Evolutionary conservation across 2,797 vertebrate genomes (phyloP), one percentile per base, ranked within the genome.

Genomic region (Thamnophis elegans): DNA sequence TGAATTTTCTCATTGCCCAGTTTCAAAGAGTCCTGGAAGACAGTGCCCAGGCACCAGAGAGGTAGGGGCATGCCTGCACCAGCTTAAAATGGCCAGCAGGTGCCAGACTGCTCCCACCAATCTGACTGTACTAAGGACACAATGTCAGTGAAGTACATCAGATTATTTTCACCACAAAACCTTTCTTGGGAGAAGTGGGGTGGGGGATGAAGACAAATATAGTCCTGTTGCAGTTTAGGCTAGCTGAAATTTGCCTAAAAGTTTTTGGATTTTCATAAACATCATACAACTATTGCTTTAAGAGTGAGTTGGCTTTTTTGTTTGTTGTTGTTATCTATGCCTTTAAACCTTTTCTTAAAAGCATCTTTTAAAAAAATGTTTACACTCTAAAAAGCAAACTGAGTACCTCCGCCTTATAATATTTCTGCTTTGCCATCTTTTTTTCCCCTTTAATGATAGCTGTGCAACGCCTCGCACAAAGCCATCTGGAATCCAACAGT

Each of bases 381-480:
- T 36, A 53, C 28, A 58, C 26, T 20, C 18, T 25, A 55, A 56
- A 85, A 73, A 58, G 32, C 28, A 59, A 58, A 47, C 36, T 7
- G 2, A 28, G 32, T 87, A 55, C n/a, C 28, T 11, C 11, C 0
- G 5, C 26, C 42, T 86, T 22, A n/a, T 58, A 42, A 11, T 6
- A 13, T 25, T 65, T 11, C 51, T 82, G 55, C 55, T 6, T 1
- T 28, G 14, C 1, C 11, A 5, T 36, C 42, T 90, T 22, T n/a
- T 16, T 18, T 86, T 90, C 14, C 22, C 0, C 28, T 73, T 68
- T 12, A 58, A 91, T 91, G 82, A 65, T 97, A 99, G 99, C 98
- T 16, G 98, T 99, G 97, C 99, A 99, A 98, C 98, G 98, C 98
- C 98, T 99, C 91, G 99, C 98, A 93, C 98, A 99, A 97, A 98